phyloP scores from a whole-genome alignment of 2,797 vertebrate species.

The Melanotaenia trifasciata region DNA sequence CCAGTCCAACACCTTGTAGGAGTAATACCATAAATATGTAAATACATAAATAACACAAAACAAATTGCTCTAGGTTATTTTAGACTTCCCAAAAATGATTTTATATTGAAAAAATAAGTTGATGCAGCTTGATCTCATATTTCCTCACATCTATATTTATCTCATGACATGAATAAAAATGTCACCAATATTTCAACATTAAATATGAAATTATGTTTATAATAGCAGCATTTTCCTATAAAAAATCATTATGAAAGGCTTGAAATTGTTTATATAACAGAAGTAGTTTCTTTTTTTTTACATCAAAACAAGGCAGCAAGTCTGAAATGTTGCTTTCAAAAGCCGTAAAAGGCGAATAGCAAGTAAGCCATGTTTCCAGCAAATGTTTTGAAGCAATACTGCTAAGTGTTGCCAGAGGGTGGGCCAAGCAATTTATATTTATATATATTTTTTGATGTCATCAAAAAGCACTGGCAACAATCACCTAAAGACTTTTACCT shows the following conservation, averaged over 20 bases:
- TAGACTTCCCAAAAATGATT: background rate
- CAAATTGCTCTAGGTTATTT: background rate
- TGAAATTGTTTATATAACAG: too few relatives aligned
- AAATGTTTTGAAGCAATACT: too few relatives aligned
- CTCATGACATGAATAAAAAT: background rate
- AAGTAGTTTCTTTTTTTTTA: too few relatives aligned
- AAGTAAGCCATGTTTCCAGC: background rate
- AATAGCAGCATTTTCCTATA: background rate
- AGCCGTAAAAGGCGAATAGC: background rate
- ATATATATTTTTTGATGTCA: too few relatives aligned
- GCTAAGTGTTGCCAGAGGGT: too few relatives aligned
- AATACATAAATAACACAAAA: background rate
- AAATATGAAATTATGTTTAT: background rate
- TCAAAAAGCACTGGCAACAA: too few relatives aligned
- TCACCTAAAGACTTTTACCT: too few relatives aligned
- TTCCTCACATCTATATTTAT: background rate
- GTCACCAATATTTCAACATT: background rate
- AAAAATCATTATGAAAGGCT: background rate
- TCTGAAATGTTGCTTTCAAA: background rate
- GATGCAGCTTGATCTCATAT: background rate
- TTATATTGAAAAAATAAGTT: background rate
- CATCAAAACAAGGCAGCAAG: too few relatives aligned
- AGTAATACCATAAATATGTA: background rate
- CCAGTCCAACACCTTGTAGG: background rate
- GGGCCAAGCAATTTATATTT: too few relatives aligned